Evolutionary conservation across 2,888 invertebrate species (phyloP).

Genomic region (Nomada ruficornis): DNA sequence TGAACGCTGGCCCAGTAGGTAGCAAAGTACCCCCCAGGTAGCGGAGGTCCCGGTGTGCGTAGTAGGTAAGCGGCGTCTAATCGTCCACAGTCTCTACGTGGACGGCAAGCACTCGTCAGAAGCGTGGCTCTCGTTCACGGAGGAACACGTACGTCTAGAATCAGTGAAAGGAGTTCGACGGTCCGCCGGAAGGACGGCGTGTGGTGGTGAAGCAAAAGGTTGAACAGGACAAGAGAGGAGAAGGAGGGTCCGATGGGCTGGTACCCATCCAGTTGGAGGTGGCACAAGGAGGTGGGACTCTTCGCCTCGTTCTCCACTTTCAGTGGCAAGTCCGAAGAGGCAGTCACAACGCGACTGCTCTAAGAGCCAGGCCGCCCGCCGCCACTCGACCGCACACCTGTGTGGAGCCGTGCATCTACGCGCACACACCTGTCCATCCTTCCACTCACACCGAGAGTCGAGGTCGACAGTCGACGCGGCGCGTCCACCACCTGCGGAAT

Average conservation of each 20-base stretch:
- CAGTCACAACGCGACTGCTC: constrained; percentile 83
- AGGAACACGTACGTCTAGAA: constrained; percentile 17
- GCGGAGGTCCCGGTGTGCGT: not conserved
- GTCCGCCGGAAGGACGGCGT: constrained; percentile 46
- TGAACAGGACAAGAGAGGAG: constrained; percentile 70
- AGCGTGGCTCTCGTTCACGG: constrained; percentile 2
- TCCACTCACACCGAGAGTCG: not conserved
- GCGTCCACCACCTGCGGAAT: constrained; percentile 67
- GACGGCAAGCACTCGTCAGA: constrained; percentile 30
- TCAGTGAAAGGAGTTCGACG: constrained; percentile 35
- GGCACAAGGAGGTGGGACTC: constrained; percentile 84
- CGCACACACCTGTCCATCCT: constrained; percentile 3
- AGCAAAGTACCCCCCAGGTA: constrained; percentile 36
- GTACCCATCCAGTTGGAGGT: constrained; percentile 83
- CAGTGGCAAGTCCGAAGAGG: constrained; percentile 81
- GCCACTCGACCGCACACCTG: constrained; percentile 57
- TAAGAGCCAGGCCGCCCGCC: constrained; percentile 75
- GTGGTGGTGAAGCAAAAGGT: constrained; percentile 51
- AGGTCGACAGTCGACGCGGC: constrained; percentile 18
- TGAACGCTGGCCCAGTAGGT: not conserved
- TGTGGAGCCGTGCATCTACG: constrained; percentile 29
- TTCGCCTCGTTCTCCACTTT: constrained; percentile 79
- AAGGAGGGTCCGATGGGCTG: constrained; percentile 84
- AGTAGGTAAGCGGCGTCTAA: constrained; percentile 25
- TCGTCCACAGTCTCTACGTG: constrained; percentile 1